Evolutionary conservation across 1,140 invertebrate species (phyloP).

Genomic region (Diuraphis noxia): DNA sequence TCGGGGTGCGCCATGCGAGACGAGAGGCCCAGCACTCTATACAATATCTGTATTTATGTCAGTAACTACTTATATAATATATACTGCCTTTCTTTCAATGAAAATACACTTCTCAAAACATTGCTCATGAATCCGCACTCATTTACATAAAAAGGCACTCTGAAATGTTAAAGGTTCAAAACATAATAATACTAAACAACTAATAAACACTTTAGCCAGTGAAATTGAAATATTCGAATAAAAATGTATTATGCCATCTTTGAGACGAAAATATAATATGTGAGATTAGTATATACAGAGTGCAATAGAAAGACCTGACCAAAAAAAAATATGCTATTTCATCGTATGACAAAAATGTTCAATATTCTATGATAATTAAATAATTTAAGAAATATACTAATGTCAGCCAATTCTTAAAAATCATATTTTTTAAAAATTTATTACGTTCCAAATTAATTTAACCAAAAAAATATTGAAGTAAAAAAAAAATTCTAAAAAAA

Average conservation of each 20-base stretch:
- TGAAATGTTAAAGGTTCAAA: neutral
- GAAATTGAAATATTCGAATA: neutral
- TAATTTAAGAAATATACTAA: too few relatives aligned
- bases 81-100: neutral
- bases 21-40: neutral
- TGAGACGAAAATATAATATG: neutral
- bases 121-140: neutral
- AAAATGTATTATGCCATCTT: neutral
- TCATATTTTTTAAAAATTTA: too few relatives aligned
- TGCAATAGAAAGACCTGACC: too few relatives aligned
- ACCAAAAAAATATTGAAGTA: too few relatives aligned
- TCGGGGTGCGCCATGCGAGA: neutral
- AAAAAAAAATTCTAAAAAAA: too few relatives aligned
- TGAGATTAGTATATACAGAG: neutral
- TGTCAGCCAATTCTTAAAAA: too few relatives aligned
- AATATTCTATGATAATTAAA: too few relatives aligned
- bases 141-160: neutral
- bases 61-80: neutral
- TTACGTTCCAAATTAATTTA: too few relatives aligned
- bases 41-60: neutral
- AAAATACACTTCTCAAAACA: neutral
- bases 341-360: too few relatives aligned
- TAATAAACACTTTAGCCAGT: neutral
- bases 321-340: too few relatives aligned
- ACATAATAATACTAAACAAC: neutral